Evolutionary conservation across 1,140 invertebrate genomes (phyloP), one percentile per base, ranked within the genome.

Genomic region (Phymorhynchus buccinoides): DNA sequence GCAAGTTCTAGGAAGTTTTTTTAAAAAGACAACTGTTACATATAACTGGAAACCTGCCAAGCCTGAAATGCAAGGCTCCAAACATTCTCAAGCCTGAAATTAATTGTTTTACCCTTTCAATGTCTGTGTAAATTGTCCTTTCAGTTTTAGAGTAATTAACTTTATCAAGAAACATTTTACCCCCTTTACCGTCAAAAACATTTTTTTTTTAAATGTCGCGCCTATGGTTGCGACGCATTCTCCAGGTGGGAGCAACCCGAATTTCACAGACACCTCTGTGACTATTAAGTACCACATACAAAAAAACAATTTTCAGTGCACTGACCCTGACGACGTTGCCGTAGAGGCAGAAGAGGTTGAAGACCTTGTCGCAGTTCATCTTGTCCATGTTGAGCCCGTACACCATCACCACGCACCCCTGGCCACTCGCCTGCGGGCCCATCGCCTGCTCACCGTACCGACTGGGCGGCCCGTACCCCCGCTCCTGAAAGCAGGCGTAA

Each of bases 281-380:
- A 35, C 27, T 18, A 30, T 30, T 48, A 56, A 48, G 1, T 56
- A 56, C 4, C 44, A 56, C 42, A n/a, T 22, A 16, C 35, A 41
- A 44, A 3, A 52, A 80, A 52, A 4, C 30, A 12, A 56, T n/a
- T 6, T 14, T 9, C 44, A 56, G 18, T 41, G 75, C n/a, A 92
- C 96, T 96, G 94, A 99, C 98, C 95, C 97, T 96, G 80, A 98
- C 96, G 87, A 99, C 98, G 93, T 99, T 99, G 86, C 99, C 99
- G 94, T 99, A 99, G 56, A 99, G 95, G 94, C 98, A 99, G 94
- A 99, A 98, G 83, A 99, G 94, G 94, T 99, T 99, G 95, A 99
- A 99, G n/a, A 99, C 95, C 91, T 96, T 96, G 93, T 99, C 98
- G 86, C 97, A 96, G 94, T 99, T 99, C 92, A 98, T 97, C 92